phyloP scores from a whole-genome alignment of 2,888 invertebrate genomes.

The Lithophane semibrunnea region DNA sequence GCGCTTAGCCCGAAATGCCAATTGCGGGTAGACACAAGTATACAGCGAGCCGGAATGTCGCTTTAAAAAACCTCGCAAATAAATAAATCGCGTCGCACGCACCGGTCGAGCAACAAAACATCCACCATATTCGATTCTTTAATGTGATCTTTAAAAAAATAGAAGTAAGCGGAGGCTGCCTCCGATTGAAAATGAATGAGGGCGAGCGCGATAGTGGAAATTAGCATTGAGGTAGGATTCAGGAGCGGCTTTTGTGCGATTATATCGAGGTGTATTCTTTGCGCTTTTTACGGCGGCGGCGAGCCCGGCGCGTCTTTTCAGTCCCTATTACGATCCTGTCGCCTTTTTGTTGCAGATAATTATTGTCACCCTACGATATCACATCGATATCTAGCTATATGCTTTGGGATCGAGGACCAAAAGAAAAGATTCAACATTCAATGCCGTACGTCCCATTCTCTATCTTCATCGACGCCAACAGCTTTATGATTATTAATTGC shows the following conservation, averaged over 20 bases:
- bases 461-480: constrained; percentile 22
- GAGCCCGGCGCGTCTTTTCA: constrained; percentile 83
- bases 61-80: constrained; percentile 90
- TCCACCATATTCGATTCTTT: constrained; percentile 90
- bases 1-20: constrained; percentile 90
- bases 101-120: constrained; percentile 86
- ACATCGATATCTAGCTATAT: constrained; percentile 67
- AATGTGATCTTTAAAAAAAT: constrained; percentile 90
- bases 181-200: constrained; percentile 91
- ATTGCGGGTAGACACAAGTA: constrained; percentile 90
- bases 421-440: constrained; percentile 45
- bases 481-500: constrained; percentile 32
- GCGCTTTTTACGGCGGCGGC: constrained; percentile 89
- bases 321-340: constrained; percentile 87
- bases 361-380: constrained; percentile 81
- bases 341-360: constrained; percentile 88
- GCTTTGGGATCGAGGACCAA: constrained; percentile 21
- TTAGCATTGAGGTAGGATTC: constrained; percentile 90
- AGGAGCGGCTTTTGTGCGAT: constrained; percentile 90
- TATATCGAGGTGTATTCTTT: constrained; percentile 91
- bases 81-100: constrained; percentile 90
- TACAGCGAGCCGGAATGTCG: constrained; percentile 90
- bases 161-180: constrained; percentile 86
- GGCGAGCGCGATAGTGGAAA: constrained; percentile 90
- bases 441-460: constrained; percentile 34